Evolutionary conservation across 2,888 invertebrate species (phyloP).

Genomic region (Mystacides longicornis): DNA sequence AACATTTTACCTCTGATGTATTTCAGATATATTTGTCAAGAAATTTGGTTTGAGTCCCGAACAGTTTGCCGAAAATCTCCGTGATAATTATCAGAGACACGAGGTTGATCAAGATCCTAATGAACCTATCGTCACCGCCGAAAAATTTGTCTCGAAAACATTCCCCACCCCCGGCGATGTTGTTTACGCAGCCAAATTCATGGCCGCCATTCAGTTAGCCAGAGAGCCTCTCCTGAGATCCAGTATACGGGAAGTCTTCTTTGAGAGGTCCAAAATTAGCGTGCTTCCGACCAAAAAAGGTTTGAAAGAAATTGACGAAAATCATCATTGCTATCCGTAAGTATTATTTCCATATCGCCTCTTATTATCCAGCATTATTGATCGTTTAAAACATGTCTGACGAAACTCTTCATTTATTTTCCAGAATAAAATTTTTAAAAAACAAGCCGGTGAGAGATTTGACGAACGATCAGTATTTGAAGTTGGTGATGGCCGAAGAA

Average conservation of each 20-base stretch:
- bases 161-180: conserved; percentile 73
- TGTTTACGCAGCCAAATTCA: conserved; percentile 82
- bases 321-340: conserved; percentile 72
- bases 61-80: conserved; percentile 92
- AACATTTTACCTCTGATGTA: neutral
- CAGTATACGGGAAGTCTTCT: conserved; percentile 77
- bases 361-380: neutral
- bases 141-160: conserved; percentile 57
- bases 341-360: conserved; percentile 8
- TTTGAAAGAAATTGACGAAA: conserved; percentile 90
- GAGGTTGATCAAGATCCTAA: conserved; percentile 89
- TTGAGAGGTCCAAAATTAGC: conserved; percentile 78
- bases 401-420: conserved; percentile 19
- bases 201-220: conserved; percentile 91
- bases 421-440: conserved; percentile 79
- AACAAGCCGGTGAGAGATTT: conserved; percentile 89
- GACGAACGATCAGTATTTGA: conserved; percentile 83
- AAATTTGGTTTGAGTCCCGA: conserved; percentile 90
- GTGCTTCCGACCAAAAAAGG: conserved; percentile 86
- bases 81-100: conserved; percentile 91
- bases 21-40: conserved; percentile 70
- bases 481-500: conserved; percentile 71
- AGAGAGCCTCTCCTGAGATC: conserved; percentile 84
- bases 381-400: neutral
- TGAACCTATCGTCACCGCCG: conserved; percentile 77